Base-by-base conservation (phyloP, 1,140 invertebrate species). In the Platorchestia sp. region DNA sequence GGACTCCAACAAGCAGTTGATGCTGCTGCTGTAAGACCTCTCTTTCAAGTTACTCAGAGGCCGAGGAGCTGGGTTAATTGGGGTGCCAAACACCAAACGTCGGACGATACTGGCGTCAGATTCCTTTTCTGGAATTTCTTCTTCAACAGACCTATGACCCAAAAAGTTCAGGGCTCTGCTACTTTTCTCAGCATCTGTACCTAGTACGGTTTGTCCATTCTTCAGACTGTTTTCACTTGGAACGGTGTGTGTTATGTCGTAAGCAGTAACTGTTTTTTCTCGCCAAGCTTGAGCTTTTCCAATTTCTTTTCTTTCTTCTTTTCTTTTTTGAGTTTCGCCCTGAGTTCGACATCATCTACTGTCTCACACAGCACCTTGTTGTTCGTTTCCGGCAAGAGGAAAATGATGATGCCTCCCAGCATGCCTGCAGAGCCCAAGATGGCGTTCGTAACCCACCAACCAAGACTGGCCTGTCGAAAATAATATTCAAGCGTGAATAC, bases 371-470 rank as follows among this genome's bases (percentile, higher is more conserved):
- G 95, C 6, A 95, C 91, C 40, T 86, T 0, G 59, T 95, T 47
- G n/a, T 86, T 95, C 36, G 95, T 95, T 43, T 95, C 95, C 19
- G 91, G 90, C 27, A 95, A 75, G 6, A 59, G 53, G 53, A 59
- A 45, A 45, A 95, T 95, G 53, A 95, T 45, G 51, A 91, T 45
- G 36, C 95, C 53, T 16, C 45, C 86, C 27, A 95, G 86, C 45
- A 95, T 90, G 7, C 95, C 93, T 10, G 90, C 51, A 16, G 91
- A 95, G 10, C 95, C 95, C 27, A 95, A 40, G 45, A 86, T 95
- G 5, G 95, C 45, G 47, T 95, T 95, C 0, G 95, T 95, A 14
- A 95, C 93, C 95, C 95, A 95, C 95, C 95, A 95, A 41, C 91
- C 75, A 14, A 95, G 86, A 27, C 45, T 59, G n/a, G 93, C 95